Evolutionary conservation across 2,113 vertebrate species (phyloP).

Genomic region (Plecturocebus donacophilus): DNA sequence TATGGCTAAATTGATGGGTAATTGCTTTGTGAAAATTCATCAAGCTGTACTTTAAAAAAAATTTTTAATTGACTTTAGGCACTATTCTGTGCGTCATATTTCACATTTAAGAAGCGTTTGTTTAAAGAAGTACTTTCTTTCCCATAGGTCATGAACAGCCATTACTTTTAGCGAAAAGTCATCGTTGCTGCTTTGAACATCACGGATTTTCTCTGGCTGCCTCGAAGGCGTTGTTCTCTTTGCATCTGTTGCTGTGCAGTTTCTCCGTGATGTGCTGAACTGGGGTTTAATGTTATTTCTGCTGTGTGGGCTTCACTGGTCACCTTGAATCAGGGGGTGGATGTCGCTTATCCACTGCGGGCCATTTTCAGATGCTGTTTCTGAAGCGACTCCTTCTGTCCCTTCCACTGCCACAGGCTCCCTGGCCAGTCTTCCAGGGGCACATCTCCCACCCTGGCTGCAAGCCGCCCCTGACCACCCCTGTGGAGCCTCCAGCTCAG

Average conservation of each 20-base stretch:
- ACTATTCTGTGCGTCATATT: neutral
- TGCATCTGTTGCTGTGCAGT: neutral
- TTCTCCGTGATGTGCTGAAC: too few species aligned
- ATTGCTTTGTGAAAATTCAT: neutral
- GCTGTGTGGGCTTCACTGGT: too few species aligned
- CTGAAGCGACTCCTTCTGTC: too few species aligned
- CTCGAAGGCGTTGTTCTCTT: neutral
- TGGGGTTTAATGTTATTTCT: neutral
- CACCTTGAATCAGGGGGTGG: neutral
- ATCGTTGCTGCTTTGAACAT: neutral
- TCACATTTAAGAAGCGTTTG: neutral
- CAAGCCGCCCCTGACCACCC: rapidly evolving
- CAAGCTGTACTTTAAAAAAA: neutral
- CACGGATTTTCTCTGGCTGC: neutral
- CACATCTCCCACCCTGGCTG: neutral
- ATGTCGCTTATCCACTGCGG: neutral
- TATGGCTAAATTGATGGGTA: neutral
- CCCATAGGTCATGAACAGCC: neutral
- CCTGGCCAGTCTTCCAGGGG: neutral
- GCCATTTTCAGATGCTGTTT: neutral
- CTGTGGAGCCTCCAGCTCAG: too few species aligned
- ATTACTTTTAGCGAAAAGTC: neutral
- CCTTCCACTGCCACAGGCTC: neutral
- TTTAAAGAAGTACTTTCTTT: neutral
- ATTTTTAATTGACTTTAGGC: neutral